Base-by-base conservation (phyloP, 2,797 vertebrate species). In the Peromyscus aztecus region DNA sequence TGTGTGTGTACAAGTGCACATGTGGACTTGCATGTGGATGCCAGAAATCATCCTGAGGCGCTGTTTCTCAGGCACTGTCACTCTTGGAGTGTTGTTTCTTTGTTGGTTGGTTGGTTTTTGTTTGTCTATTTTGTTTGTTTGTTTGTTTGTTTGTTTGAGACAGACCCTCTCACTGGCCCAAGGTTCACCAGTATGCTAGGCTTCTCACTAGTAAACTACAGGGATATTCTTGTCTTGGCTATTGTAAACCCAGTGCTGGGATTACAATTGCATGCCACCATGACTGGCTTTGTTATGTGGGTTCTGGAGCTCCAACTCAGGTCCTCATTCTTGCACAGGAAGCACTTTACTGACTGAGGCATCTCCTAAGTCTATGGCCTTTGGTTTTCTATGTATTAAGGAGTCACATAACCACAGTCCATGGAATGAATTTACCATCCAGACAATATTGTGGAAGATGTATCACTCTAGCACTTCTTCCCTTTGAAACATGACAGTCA, bases 381-480 rank as follows among this genome's bases (percentile, higher is more conserved):
- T 94, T n/a, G 43, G 75, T 95, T 92, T 82, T 78, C 78, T 77
- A 24, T 76, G 4, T 34, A 55, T n/a, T 94, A 75, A 95, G 27
- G 37, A 93, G 17, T 95, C 59, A 90, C 10, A 73, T 14, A 90
- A 11, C 46, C 29, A 87, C 24, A 71, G 34, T 7, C 57, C 40
- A 73, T 23, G 75, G 31, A 21, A 21, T n/a, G 6, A 27, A 34
- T 21, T 92, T 90, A 61, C 23, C 76, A n/a, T 94, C 34, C 49
- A 71, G 43, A 55, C 2, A 43, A 21, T 27, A 52, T 43, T 16
- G 7, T 76, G 8, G 29, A 12, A 21, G 3, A 16, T 1, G 21
- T 31, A 6, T 49, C 16, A 40, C 24, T 19, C 37, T 40, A 69
- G 8, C 9, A 43, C 40, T 75, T 90, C 65, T 85, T 24, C 77